A percentile compares a stretch with the other conserved stretches of the same genome.
These are phyloP conservation scores for Catharus minimus DNA, from an alignment of 2,113 vertebrate genomes.

Conservation along the genomic window DNA sequence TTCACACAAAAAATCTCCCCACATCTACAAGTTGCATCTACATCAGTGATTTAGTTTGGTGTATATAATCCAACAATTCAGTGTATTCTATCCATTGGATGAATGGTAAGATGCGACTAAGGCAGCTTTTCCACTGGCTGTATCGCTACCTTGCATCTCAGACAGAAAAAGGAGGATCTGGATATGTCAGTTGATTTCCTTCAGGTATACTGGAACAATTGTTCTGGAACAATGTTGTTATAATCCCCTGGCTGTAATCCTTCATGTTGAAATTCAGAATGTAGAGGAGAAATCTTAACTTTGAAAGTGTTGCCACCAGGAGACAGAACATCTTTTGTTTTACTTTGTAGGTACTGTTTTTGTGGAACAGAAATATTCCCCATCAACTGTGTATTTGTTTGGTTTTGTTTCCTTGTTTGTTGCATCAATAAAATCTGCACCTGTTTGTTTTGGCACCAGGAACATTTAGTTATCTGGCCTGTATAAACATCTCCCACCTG, in stretches of 20 bases:
- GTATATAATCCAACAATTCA: neutral
- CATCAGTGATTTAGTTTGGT: neutral
- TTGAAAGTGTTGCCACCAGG: neutral
- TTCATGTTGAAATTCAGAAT: neutral
- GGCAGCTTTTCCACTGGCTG: neutral
- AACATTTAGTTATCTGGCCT: slow-evolving; percentile 46
- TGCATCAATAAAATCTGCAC: slow-evolving; percentile 70
- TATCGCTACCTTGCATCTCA: neutral
- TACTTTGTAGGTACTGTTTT: slow-evolving; percentile 18
- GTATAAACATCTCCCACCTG: slow-evolving; percentile 66
- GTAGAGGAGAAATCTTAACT: neutral
- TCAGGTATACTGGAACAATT: neutral
- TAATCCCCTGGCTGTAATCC: neutral
- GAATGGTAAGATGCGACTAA: neutral
- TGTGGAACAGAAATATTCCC: neutral
- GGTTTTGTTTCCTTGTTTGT: slow-evolving; percentile 59
- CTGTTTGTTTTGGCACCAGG: slow-evolving; percentile 74
- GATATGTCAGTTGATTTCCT: neutral
- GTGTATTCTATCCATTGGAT: neutral
- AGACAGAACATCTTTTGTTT: slow-evolving; percentile 18
- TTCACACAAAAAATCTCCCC: neutral
- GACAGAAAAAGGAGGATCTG: neutral
- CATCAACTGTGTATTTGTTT: slow-evolving; percentile 43
- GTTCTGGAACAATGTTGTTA: neutral
- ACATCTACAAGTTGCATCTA: neutral